A percentile compares a stretch with the other conserved stretches of the same genome.
These are phyloP conservation scores for Tetanocera ferruginea DNA, from an alignment of 2,888 invertebrate genomes.

Conservation along the genomic window DNA sequence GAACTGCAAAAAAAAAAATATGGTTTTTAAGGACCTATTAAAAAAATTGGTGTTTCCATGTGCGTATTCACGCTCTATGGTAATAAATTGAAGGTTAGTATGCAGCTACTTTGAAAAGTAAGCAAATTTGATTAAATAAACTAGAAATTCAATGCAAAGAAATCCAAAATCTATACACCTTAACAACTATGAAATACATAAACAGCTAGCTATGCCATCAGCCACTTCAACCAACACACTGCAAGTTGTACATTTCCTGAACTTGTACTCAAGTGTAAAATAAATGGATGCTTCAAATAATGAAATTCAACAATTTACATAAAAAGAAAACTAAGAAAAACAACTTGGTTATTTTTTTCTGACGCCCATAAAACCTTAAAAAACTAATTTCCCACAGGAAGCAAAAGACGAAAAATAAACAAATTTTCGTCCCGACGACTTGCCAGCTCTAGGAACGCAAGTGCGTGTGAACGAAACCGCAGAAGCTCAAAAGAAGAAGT, in stretches of 20 bases:
- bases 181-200: no score
- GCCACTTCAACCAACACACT: neutral
- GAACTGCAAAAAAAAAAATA: no score
- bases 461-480: neutral
- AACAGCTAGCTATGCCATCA: no score
- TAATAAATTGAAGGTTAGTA: no score
- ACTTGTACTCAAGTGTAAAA: conserved; percentile 23
- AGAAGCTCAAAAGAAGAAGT: neutral
- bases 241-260: neutral
- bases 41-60: no score
- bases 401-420: conserved; percentile 9
- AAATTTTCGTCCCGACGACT: conserved; percentile 14
- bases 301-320: conserved; percentile 27
- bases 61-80: no score
- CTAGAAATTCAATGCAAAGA: no score
- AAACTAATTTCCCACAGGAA: conserved; percentile 29
- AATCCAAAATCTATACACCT: no score
- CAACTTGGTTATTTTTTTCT: neutral
- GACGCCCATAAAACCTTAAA: neutral
- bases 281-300: conserved; percentile 1
- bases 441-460: neutral
- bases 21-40: no score
- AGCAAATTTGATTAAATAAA: no score
- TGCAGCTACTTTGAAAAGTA: no score
- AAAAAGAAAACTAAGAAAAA: conserved; percentile 14